phyloP scores from a whole-genome alignment of 2,888 invertebrate species.

The Allophyes oxyacanthae region DNA sequence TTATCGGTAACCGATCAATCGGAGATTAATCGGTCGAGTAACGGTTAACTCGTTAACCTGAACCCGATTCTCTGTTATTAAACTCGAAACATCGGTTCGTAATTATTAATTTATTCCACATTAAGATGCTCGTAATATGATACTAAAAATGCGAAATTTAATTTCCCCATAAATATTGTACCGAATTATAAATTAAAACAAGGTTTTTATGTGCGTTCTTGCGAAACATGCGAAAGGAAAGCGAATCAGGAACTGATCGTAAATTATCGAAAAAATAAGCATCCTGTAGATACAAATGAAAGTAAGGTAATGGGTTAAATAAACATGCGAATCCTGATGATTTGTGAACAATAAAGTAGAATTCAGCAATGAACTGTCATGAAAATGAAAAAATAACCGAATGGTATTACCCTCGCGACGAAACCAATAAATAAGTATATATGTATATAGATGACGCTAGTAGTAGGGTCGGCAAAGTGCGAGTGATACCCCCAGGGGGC shows the following conservation, averaged over 20 bases:
- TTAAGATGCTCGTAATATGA: conserved; percentile 26
- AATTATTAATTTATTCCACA: conserved; percentile 41
- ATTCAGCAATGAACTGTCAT: too few species aligned
- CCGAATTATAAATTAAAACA: conserved; percentile 22
- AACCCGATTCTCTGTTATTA: conserved; percentile 47
- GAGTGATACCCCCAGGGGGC: too few species aligned
- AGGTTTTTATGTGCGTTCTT: conserved; percentile 13
- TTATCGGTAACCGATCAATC: conserved; percentile 56
- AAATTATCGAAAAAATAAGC: conserved; percentile 27
- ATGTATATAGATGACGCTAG: too few species aligned
- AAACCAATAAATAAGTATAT: too few species aligned
- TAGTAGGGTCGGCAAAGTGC: too few species aligned
- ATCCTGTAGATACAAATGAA: conserved; percentile 10
- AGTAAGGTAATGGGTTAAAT: conserved; percentile 20
- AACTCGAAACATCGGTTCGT: conserved; percentile 17
- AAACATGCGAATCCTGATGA: conserved; percentile 33
- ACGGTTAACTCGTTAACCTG: conserved; percentile 61
- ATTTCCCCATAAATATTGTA: conserved; percentile 18
- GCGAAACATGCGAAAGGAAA: conserved; percentile 32
- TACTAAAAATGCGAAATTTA: conserved; percentile 24
- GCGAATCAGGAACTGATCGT: conserved; percentile 31
- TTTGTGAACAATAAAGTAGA: too few species aligned
- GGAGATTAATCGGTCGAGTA: conserved; percentile 55
- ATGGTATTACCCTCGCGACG: too few species aligned
- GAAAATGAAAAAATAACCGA: too few species aligned